Conservation (phyloP, 2,113 vertebrate genomes). For the Progne subis region DNA sequence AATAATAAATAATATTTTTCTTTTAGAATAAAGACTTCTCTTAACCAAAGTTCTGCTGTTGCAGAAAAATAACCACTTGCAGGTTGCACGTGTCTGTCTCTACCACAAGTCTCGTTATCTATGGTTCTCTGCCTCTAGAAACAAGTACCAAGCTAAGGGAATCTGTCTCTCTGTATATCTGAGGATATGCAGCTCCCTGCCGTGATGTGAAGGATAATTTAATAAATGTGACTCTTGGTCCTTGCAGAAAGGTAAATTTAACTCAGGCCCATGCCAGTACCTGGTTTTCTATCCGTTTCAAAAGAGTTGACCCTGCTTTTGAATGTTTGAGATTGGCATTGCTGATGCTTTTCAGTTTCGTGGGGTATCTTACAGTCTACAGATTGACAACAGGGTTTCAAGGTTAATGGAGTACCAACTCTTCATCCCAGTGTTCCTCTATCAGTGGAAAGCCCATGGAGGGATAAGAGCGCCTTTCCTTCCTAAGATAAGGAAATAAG, state of each 20-base stretch:
- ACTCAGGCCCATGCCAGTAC: not conserved
- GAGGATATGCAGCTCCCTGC: rapidly evolving
- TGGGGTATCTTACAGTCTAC: not conserved
- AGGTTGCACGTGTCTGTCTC: rapidly evolving
- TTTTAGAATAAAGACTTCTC: not conserved
- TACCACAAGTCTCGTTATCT: not conserved
- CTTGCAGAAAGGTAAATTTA: not conserved
- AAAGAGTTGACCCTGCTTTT: not conserved
- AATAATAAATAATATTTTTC: not conserved
- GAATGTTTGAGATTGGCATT: not conserved
- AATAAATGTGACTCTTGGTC: not conserved
- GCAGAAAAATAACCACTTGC: not conserved
- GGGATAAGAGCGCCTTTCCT: not conserved
- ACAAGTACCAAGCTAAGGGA: not conserved
- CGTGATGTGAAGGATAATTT: not conserved
- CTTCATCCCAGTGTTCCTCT: not conserved
- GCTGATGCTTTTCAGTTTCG: not conserved
- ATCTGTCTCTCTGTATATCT: not conserved
- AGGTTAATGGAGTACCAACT: not conserved
- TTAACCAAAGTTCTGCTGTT: not conserved
- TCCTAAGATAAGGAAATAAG: constrained; percentile 6
- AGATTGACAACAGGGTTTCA: not conserved
- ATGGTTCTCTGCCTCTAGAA: not conserved
- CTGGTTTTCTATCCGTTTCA: not conserved
- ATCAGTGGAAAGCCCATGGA: not conserved